Base-by-base conservation (phyloP, 2,888 invertebrate genomes). In the Phyllotreta striolata region DNA sequence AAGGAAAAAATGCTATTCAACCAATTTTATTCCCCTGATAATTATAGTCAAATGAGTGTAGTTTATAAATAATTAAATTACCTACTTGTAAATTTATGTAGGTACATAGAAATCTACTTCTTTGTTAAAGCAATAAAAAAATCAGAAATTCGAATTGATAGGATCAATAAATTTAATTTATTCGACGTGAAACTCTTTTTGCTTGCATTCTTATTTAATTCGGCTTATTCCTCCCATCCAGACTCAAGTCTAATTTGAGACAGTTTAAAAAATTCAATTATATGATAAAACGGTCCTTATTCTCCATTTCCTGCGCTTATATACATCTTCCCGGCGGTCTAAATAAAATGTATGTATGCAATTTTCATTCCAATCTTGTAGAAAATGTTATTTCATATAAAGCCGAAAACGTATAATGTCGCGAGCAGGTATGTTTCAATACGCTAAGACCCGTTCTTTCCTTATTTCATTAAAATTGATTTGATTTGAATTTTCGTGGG, bases 331-430 rank as follows among this genome's bases (percentile, higher is more conserved):
- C 44, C 43, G 12, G 47, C n/a, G 55, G 62, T 52, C 63, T 62
- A 68, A 61, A 64, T 66, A 62, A 63, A 64, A 66, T 57, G 58
- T 66, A 64, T 62, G 58, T 68, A 64, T 66, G 66, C 68, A 68
- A 66, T 66, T 68, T 66, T 64, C 66, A 51, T 66, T 63, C 51
- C 64, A 57, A 60, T 68, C 56, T 64, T 59, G 44, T 54, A 54
- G 62, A 63, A 67, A 66, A 68, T 62, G 46, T 66, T 63, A 58
- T 55, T 55, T 59, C 63, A 61, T 59, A 62, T 66, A 62, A 63
- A 62, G 51, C 62, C 51, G 62, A 62, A 62, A 46, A 61, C 63
- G 62, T 63, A 65, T 62, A 63, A 63, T 67, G 62, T 66, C 64
- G 60, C 44, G 41, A 52, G 64, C 61, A 64, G 67, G 67, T 68